Evolutionary conservation across 2,113 vertebrate species (phyloP).

Genomic region (Vidua chalybeata): DNA sequence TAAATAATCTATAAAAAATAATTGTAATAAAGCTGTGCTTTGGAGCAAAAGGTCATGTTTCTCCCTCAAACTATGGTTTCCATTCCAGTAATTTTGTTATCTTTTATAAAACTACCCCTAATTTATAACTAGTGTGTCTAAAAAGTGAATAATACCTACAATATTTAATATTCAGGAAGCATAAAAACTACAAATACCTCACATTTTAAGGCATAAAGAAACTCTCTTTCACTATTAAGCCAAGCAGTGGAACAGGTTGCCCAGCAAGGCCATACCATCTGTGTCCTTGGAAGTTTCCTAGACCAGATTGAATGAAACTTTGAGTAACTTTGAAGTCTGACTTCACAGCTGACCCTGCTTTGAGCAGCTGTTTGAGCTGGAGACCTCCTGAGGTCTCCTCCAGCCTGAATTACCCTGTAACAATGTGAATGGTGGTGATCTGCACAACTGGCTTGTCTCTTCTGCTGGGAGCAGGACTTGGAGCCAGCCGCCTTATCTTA

Average conservation of each 20-base stretch:
- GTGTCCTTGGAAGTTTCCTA: neutral
- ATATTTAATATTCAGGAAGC: neutral
- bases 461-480: neutral
- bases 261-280: neutral
- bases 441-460: neutral
- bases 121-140: neutral
- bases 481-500: neutral
- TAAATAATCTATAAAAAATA: neutral
- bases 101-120: neutral
- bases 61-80: neutral
- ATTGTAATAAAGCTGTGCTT: neutral
- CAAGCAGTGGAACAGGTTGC: neutral
- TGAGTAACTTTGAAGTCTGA: neutral
- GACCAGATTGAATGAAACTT: neutral
- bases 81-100: neutral
- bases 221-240: neutral
- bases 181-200: neutral
- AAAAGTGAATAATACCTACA: neutral
- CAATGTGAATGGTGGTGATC: neutral
- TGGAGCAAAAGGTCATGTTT: neutral
- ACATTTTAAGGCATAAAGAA: neutral
- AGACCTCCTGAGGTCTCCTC: neutral
- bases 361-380: neutral
- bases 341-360: neutral
- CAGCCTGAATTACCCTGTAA: neutral